Conservation (phyloP, 2,888 invertebrate species). For the Mallateleia sp. region DNA sequence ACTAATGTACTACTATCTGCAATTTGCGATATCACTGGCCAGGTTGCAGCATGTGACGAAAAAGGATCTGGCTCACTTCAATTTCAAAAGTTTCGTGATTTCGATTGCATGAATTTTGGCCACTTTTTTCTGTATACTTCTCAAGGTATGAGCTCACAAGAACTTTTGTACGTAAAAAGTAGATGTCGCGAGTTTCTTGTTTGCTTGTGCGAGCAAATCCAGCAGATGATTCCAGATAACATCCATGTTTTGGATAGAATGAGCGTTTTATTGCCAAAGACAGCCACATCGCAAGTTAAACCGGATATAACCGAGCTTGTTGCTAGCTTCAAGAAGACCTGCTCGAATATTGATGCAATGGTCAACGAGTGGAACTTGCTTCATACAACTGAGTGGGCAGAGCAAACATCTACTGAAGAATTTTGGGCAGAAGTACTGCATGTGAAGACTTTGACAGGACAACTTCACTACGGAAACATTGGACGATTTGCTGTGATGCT, state of each 20-base stretch:
- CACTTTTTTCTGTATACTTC: conserved; percentile 12
- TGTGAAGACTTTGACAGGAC: conserved; percentile 50
- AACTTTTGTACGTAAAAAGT: conserved; percentile 9
- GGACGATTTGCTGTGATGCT: conserved; percentile 64
- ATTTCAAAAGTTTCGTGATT: conserved; percentile 24
- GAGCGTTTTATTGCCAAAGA: conserved; percentile 8
- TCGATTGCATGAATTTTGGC: conserved; percentile 18
- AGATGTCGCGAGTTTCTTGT: conserved; percentile 44
- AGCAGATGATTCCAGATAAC: conserved; percentile 49
- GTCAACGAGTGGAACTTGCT: conserved; percentile 75
- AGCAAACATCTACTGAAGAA: conserved; percentile 40
- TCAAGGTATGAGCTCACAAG: conserved; percentile 1
- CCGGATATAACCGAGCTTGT: conserved; percentile 67
- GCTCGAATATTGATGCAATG: conserved; percentile 69
- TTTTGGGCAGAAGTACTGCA: conserved; percentile 65
- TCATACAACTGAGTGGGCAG: conserved; percentile 30
- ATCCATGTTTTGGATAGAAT: conserved; percentile 35
- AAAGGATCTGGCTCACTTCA: conserved; percentile 18
- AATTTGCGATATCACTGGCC: conserved; percentile 9
- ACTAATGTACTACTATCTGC: conserved; percentile 15
- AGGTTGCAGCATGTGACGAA: conserved; percentile 1
- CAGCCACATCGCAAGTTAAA: conserved; percentile 76
- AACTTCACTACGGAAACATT: conserved; percentile 73
- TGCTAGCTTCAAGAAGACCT: conserved; percentile 64
- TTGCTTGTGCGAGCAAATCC: conserved; percentile 39